These are phyloP conservation scores for Ptilorrhoa leucosticta DNA, from an alignment of 2,113 vertebrate species.

Conservation along the genomic window DNA sequence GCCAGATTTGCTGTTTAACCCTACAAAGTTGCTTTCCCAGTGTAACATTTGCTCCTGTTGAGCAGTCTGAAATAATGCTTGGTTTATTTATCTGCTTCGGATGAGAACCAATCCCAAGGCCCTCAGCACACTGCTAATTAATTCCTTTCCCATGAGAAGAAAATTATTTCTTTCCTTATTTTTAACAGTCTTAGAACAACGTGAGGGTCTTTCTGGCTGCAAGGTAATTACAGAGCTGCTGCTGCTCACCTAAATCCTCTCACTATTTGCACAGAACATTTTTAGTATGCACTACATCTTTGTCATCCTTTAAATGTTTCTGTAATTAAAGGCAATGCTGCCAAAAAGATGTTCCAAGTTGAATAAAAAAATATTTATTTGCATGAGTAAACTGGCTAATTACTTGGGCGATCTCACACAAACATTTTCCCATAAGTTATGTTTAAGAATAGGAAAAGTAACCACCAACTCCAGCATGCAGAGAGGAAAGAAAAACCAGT, in stretches of 20 bases:
- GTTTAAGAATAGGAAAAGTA: not conserved
- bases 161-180: conserved; percentile 37
- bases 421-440: not conserved
- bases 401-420: not conserved
- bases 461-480: not conserved
- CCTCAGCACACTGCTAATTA: conserved; percentile 23
- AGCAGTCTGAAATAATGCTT: not conserved
- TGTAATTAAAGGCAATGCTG: conserved; percentile 45
- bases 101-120: conserved; percentile 14
- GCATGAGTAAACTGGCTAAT: conserved; percentile 17
- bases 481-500: not conserved
- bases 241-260: conserved; percentile 36
- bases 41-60: rapidly evolving
- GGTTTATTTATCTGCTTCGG: conserved; percentile 35
- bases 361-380: conserved; percentile 21
- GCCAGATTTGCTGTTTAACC: not conserved
- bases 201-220: conserved; percentile 25
- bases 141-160: conserved; percentile 31
- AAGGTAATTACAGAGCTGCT: conserved; percentile 52
- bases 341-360: conserved; percentile 30
- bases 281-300: conserved; percentile 18
- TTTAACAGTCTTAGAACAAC: conserved; percentile 28
- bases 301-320: conserved; percentile 2
- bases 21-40: not conserved
- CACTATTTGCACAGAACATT: not conserved